These are phyloP conservation scores for Dolichoris vasculosae DNA, from an alignment of 1,140 invertebrate genomes.

Conservation along the genomic window DNA sequence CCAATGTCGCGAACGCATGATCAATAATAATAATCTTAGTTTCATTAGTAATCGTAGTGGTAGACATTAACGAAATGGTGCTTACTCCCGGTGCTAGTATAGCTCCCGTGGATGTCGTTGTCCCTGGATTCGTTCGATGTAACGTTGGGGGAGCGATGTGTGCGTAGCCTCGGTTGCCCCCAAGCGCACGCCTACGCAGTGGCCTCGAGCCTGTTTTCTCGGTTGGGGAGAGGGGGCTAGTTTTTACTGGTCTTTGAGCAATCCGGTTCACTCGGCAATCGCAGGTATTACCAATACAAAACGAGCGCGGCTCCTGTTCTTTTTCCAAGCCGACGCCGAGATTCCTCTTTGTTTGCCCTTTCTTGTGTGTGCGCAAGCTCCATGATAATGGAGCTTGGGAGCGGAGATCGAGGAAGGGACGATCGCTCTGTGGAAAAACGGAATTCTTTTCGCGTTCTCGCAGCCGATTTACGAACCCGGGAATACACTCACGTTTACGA, in stretches of 20 bases:
- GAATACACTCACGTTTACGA: not conserved
- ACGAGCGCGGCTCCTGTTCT: not conserved
- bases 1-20: too few species aligned
- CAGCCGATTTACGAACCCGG: slow-evolving; percentile 6
- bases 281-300: slow-evolving; percentile 38
- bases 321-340: slow-evolving; percentile 5
- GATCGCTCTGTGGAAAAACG: slow-evolving; percentile 42
- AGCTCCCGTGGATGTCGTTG: not conserved
- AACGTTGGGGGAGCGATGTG: not conserved
- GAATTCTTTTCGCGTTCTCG: slow-evolving; percentile 24
- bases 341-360: not conserved
- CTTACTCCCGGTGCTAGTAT: too few species aligned
- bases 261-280: slow-evolving; percentile 42
- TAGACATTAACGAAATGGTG: too few species aligned
- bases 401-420: too few species aligned
- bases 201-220: not conserved
- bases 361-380: not conserved
- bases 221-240: slow-evolving; percentile 1
- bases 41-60: too few species aligned
- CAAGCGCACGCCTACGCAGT: slow-evolving; percentile 16
- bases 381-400: slow-evolving; percentile 22
- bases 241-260: slow-evolving; percentile 24
- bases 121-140: not conserved
- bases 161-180: not conserved
- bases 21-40: too few species aligned